Percentiles rank a stretch among this genome's conserved stretches.
Conservation (phyloP, 1,140 invertebrate species). For the Drosophila bipectinata region DNA sequence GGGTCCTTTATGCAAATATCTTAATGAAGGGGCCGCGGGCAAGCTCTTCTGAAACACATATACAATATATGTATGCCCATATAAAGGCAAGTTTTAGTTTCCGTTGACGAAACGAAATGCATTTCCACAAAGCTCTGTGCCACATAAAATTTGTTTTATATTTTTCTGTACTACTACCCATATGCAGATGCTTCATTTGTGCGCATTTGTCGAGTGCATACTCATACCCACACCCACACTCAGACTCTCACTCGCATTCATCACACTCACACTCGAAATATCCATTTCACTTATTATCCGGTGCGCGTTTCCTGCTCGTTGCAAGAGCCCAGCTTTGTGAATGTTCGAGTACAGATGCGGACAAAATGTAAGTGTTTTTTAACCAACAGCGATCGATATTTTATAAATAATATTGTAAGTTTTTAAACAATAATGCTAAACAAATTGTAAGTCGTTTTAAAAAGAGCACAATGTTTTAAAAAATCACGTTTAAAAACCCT, state of each 20-base stretch:
- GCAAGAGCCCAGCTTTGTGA: slow-evolving; percentile 23
- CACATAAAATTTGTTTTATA: slow-evolving; percentile 10
- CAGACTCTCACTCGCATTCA: not conserved
- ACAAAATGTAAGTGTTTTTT: not conserved
- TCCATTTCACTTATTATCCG: slow-evolving; percentile 78
- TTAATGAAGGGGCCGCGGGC: slow-evolving; percentile 64
- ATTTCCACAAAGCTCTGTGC: slow-evolving; percentile 62
- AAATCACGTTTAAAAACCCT: no score
- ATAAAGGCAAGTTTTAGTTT: slow-evolving; percentile 73
- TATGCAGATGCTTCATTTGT: slow-evolving; percentile 63
- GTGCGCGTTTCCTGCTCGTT: slow-evolving; percentile 59
- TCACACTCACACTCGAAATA: slow-evolving; percentile 57
- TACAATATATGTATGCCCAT: not conserved
- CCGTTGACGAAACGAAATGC: slow-evolving; percentile 79
- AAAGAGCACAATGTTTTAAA: no score
- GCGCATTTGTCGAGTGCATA: slow-evolving; percentile 65
- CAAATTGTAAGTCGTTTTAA: no score
- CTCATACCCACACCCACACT: slow-evolving; percentile 20
- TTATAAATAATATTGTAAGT: not conserved
- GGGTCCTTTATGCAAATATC: slow-evolving; percentile 66
- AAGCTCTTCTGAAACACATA: slow-evolving; percentile 2
- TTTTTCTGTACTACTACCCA: not conserved
- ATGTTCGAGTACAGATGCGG: not conserved
- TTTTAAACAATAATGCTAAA: not conserved
- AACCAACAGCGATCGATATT: not conserved